These are phyloP conservation scores for Sanderia malayensis DNA, from an alignment of 30 jellyfish, hydroid and myxozoan species.

Conservation along the genomic window DNA sequence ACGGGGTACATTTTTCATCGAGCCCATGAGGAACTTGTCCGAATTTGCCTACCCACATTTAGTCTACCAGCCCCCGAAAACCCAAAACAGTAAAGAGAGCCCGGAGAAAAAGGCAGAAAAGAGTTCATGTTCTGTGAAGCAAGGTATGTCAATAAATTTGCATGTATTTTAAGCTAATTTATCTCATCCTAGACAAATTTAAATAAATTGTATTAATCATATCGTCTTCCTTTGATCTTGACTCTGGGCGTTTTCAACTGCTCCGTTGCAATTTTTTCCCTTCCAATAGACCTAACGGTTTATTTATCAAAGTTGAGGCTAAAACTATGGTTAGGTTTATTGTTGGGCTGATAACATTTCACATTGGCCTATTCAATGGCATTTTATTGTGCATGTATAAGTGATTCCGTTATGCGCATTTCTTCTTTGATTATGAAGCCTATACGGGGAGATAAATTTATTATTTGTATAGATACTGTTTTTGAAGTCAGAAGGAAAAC, in stretches of 20 bases:
- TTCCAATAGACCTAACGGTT: conserved; percentile 72
- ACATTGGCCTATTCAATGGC: conserved; percentile 22
- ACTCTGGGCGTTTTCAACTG: no score
- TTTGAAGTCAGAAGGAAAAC: neutral
- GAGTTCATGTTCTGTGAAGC: conserved; percentile 39
- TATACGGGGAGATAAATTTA: neutral
- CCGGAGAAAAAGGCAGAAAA: conserved; percentile 8
- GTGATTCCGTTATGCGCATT: conserved; percentile 5
- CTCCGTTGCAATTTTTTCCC: conserved; percentile 7
- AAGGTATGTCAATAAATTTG: conserved; percentile 9
- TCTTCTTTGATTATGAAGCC: neutral
- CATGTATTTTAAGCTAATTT: neutral
- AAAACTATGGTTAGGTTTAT: conserved; percentile 15
- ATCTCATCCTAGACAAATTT: neutral
- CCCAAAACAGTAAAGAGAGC: conserved; percentile 10
- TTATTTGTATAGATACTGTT: neutral
- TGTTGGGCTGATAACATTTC: conserved; percentile 22
- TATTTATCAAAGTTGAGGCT: conserved; percentile 52
- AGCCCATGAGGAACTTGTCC: conserved; percentile 67
- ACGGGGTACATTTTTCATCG: conserved; percentile 48
- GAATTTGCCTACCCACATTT: conserved; percentile 59
- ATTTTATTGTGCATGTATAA: neutral
- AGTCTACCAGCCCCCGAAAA: conserved; percentile 59
- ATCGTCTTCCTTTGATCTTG: no score
- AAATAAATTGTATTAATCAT: conserved; percentile 22